Conservation (phyloP, 2,113 vertebrate species). For the Pelecanus crispus region DNA sequence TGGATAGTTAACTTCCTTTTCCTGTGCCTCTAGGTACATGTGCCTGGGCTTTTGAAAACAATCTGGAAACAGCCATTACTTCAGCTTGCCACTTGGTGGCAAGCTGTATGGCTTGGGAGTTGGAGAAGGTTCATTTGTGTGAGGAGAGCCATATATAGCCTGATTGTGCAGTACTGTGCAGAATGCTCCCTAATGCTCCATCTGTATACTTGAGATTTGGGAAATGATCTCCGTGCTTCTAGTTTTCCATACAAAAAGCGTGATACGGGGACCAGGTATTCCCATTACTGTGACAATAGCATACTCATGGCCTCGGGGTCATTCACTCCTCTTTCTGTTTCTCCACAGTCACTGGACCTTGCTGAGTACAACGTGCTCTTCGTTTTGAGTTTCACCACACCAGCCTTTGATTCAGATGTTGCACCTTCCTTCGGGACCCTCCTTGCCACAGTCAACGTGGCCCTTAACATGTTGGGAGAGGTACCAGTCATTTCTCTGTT, state of each 20-base stretch:
- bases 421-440: conserved; percentile 97
- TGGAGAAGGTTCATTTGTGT: not conserved
- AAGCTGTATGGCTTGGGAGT: not conserved
- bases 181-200: not conserved
- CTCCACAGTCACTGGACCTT: conserved; percentile 87
- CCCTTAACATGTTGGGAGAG: conserved; percentile 93
- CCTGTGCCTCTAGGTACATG: not conserved
- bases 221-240: not conserved
- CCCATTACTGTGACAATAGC: not conserved
- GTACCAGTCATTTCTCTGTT: conserved; percentile 47
- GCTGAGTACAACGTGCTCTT: conserved; percentile 92
- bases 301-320: not conserved
- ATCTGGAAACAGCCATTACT: not conserved
- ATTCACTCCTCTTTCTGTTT: not conserved
- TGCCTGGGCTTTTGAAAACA: not conserved
- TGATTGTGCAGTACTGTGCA: not conserved
- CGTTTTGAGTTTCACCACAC: conserved; percentile 91
- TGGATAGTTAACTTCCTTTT: not conserved
- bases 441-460: conserved; percentile 92
- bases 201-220: not conserved
- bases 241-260: fast-evolving
- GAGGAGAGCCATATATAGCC: fast-evolving
- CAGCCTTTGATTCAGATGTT: conserved; percentile 92
- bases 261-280: not conserved
- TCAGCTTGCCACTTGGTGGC: not conserved